These are phyloP conservation scores for Protosalanx chinensis DNA, from an alignment of 2,797 vertebrate genomes.

Conservation along the genomic window DNA sequence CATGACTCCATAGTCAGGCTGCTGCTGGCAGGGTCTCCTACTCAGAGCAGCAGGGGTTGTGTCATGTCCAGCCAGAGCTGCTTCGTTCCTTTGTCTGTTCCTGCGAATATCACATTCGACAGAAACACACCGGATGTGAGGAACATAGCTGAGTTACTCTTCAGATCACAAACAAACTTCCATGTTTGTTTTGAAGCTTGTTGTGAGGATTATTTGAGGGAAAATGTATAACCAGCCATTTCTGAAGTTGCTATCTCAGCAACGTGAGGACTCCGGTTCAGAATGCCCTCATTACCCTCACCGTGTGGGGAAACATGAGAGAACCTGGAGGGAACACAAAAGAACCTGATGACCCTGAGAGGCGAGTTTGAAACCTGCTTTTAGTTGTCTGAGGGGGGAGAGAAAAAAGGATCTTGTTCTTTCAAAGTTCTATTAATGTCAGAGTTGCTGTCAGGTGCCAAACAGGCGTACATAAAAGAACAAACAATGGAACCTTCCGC, in stretches of 20 bases:
- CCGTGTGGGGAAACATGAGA: too few species aligned
- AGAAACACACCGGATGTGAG: neutral
- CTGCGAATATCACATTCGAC: conserved; percentile 4
- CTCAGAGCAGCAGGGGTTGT: conserved; percentile 38
- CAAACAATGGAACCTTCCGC: neutral
- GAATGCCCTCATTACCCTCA: too few species aligned
- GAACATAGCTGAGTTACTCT: neutral
- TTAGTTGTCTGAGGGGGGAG: neutral
- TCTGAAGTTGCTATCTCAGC: neutral
- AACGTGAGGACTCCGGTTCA: too few species aligned
- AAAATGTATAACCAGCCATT: too few species aligned
- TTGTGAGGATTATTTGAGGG: too few species aligned
- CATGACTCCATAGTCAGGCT: conserved; percentile 47
- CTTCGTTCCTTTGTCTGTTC: neutral
- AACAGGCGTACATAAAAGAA: neutral
- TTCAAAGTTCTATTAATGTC: neutral
- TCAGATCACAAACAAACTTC: too few species aligned
- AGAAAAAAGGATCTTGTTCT: neutral
- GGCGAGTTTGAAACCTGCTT: too few species aligned
- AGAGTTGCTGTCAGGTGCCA: neutral
- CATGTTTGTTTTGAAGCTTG: too few species aligned
- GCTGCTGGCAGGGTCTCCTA: conserved; percentile 53
- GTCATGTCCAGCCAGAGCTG: neutral
- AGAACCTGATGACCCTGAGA: too few species aligned
- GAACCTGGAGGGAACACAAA: too few species aligned